phyloP scores from a whole-genome alignment of 2,113 vertebrate species.

The Climacteris rufus region DNA sequence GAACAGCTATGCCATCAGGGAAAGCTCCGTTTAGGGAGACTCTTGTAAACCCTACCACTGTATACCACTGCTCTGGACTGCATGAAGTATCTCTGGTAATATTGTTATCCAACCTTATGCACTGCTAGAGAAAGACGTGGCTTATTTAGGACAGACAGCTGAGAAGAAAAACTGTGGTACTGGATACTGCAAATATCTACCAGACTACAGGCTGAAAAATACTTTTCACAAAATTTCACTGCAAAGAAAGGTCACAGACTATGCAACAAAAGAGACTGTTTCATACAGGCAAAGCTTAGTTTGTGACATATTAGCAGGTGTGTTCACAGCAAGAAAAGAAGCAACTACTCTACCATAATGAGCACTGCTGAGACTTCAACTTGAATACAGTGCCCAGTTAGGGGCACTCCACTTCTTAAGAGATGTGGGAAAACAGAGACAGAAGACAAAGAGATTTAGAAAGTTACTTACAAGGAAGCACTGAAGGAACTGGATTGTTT shows the following conservation, averaged over 20 bases:
- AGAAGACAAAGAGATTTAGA: neutral
- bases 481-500: slow-evolving; percentile 15
- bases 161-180: neutral
- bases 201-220: neutral
- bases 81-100: neutral
- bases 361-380: neutral
- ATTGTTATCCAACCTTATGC: neutral
- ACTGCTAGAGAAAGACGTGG: neutral
- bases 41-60: neutral
- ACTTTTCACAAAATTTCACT: neutral
- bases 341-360: neutral
- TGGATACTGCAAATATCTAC: neutral
- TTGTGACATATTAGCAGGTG: neutral
- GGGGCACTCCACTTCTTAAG: neutral
- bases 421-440: neutral
- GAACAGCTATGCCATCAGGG: neutral
- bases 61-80: neutral
- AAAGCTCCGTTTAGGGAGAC: neutral
- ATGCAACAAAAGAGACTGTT: neutral
- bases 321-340: neutral
- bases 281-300: neutral
- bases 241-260: neutral
- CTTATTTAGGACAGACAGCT: neutral
- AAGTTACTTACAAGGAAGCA: neutral
- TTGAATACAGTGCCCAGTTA: neutral